phyloP scores from a whole-genome alignment of 1,140 invertebrate species.

The Triops longicaudatus region DNA sequence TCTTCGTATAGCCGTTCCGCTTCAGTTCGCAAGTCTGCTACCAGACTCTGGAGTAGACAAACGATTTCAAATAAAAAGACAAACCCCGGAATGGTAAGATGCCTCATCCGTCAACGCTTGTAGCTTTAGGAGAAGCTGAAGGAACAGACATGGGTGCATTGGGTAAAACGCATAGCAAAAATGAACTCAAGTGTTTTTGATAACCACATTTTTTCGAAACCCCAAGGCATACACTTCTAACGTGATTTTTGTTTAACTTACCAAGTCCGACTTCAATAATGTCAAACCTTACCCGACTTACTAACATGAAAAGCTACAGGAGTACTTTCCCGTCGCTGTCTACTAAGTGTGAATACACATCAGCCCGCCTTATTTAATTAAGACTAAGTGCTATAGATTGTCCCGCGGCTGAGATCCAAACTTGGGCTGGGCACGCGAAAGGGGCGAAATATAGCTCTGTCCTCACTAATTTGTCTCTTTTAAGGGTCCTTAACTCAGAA shows the following conservation, averaged over 20 bases:
- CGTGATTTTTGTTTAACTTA: not conserved
- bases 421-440: not conserved
- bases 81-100: not conserved
- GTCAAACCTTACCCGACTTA: not conserved
- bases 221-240: too few relatives aligned
- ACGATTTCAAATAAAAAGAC: not conserved
- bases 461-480: slow-evolving; percentile 8
- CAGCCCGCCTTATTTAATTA: not conserved
- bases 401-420: not conserved
- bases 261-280: not conserved
- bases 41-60: not conserved
- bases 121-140: not conserved
- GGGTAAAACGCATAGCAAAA: not conserved
- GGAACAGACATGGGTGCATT: not conserved
- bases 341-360: not conserved
- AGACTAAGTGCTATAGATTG: not conserved
- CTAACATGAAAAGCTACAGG: not conserved
- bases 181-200: not conserved
- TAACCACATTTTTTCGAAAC: not conserved
- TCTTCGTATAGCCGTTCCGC: not conserved
- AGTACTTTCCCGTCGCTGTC: not conserved
- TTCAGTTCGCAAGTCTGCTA: not conserved
- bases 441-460: not conserved
- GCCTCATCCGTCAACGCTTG: slow-evolving; percentile 9
- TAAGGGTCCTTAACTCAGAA: slow-evolving; percentile 1